These are phyloP conservation scores for Upupa epops DNA, from an alignment of 2,113 vertebrate genomes.

Conservation along the genomic window DNA sequence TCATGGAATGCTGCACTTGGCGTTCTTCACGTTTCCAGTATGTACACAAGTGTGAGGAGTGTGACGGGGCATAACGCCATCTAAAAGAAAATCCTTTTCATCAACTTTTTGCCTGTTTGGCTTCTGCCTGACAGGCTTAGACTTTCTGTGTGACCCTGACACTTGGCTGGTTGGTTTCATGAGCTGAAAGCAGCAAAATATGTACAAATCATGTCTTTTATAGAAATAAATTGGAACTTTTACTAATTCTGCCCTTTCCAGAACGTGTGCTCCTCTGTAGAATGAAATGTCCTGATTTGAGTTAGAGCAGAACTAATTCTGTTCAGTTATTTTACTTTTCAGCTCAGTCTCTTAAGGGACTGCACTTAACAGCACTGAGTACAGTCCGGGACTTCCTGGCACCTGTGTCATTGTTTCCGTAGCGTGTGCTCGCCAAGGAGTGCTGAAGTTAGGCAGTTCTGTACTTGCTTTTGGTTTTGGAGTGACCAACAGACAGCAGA, in stretches of 20 bases:
- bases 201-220: neutral
- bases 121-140: neutral
- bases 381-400: too few relatives aligned
- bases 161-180: neutral
- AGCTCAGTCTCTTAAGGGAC: too few relatives aligned
- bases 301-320: too few relatives aligned
- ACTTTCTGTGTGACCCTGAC: neutral
- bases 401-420: neutral
- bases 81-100: neutral
- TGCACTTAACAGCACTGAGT: too few relatives aligned
- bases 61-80: neutral
- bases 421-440: fast-evolving
- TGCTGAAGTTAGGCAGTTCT: neutral
- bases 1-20: fast-evolving
- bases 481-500: fast-evolving
- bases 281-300: neutral
- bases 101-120: neutral
- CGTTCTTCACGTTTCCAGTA: fast-evolving
- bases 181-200: neutral
- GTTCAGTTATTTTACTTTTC: too few relatives aligned
- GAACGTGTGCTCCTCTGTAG: neutral
- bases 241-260: neutral
- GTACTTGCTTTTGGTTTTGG: neutral
- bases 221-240: neutral
- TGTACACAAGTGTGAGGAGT: neutral